These are phyloP conservation scores for Blastobasis adustella DNA, from an alignment of 2,888 invertebrate genomes.

Conservation along the genomic window DNA sequence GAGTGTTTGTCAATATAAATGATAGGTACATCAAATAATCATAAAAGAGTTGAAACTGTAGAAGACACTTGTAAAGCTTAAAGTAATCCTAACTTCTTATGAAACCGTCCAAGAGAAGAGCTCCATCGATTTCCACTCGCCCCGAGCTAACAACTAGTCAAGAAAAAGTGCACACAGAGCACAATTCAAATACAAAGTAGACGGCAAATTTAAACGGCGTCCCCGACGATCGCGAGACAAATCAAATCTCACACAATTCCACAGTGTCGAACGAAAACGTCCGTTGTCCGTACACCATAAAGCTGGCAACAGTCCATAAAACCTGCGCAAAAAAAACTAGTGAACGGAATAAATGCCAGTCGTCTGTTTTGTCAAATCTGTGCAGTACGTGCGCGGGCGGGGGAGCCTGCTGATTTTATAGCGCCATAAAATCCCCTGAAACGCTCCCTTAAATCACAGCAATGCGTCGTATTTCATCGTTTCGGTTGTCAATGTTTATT, in stretches of 20 bases:
- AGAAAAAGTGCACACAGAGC: no score
- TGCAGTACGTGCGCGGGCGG: constrained; percentile 55
- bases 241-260: constrained; percentile 47
- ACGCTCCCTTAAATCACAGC: constrained; percentile 72
- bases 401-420: constrained; percentile 68
- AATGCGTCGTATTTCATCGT: constrained; percentile 72
- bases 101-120: no score
- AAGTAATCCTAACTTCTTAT: no score
- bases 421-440: constrained; percentile 72
- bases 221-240: constrained; percentile 25
- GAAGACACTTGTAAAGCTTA: no score
- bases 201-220: constrained; percentile 4
- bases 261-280: constrained; percentile 49
- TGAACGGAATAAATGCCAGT: constrained; percentile 65
- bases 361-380: constrained; percentile 74
- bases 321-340: constrained; percentile 58
- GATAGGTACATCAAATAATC: no score
- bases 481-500: constrained; percentile 75
- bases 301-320: constrained; percentile 70
- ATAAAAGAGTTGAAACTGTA: no score
- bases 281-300: constrained; percentile 57
- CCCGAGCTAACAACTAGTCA: no score
- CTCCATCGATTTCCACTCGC: no score
- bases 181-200: neutral
- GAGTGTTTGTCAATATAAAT: no score